Base-by-base conservation (phyloP, 2,888 invertebrate species). In the Heliconius ethilla region DNA sequence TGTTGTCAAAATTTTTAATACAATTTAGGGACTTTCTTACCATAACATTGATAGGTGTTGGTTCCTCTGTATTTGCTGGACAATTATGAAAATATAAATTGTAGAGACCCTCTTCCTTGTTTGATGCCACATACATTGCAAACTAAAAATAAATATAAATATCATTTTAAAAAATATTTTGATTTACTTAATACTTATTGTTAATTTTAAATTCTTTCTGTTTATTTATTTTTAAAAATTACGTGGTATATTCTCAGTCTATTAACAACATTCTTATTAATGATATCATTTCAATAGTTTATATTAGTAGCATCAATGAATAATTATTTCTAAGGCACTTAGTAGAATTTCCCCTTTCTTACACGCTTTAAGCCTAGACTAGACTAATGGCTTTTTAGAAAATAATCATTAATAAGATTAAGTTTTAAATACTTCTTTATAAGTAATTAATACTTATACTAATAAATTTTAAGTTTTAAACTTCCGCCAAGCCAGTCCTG, bases 31-130 rank as follows among this genome's bases (percentile, higher is more conserved):
- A n/a, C 7, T 55, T 22, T 59, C 95, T 95, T 91, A 97, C 97
- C 88, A 96, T 95, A 84, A 97, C 97, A 84, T 97, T 96, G 66
- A 97, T 92, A 40, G 94, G 87, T 0, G 96, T 95, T 37, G 91
- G 90, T 2, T 90, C 87, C 18, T 95, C 91, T 80, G 96, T 86
- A 1, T 85, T 81, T 40, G 82, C 86, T 0, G 97, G 97, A 90
- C 99, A 99, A 88, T 97, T 99, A 90, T 99, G 99, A 89, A 99
- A 99, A 88, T 98, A 98, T 73, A 99, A 94, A 91, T 98, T 98
- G 91, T 99, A 99, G 5, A 99, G 95, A 0, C 99, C 99, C 90
- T 98, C 98, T 85, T 98, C 98, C 65, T 95, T 95, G 66, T 96
- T 95, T 5, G 96, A 96, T 0, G 96, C 96, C 75, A 99, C 96